Evolutionary conservation across 2,113 vertebrate species (phyloP), one percentile per base, ranked within the genome.

Genomic region (Misgurnus anguillicaudatus): DNA sequence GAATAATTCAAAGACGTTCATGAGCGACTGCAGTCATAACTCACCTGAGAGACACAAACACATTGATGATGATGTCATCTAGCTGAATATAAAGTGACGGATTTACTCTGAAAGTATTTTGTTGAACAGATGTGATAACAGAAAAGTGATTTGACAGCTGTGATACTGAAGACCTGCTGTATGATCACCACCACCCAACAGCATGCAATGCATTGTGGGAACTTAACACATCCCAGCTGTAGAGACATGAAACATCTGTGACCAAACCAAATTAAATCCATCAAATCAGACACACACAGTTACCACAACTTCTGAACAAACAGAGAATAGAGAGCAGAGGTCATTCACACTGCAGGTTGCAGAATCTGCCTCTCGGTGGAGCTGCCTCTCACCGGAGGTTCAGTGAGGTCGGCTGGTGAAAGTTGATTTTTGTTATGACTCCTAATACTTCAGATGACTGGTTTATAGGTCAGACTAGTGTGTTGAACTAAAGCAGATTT

Each of bases 91-190:
- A 42, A 42, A 5, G 41, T 42, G 41, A 51, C 47, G 24, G 24
- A 31, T 31, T 31, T 31, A 31, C 24, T 31, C 24, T 31, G 24
- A 31, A 31, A 31, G 24, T 31, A 31, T 31, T 71, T n/a, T 17
- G 36, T 38, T 48, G 65, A 55, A 55, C 55, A 47, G 14, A 10
- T 74, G 57, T 0, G 41, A 60, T 42, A 61, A 74, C 71, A 74
- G 5, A 45, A 10, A 4, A 13, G 9, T 63, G 60, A 48, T 75
- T 76, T 76, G 61, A 76, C 74, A 76, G 74, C 74, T 76, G 61
- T 51, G 24, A 60, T 38, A 73, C 38, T 38, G 19, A n/a, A 60
- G 14, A 21, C 21, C 55, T 4, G 41, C 5, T 1, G 67, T 53
- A 51, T 24, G 14, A 45, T 24, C 69, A 71, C 68, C 31, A 13